Conservation (phyloP, 2,888 invertebrate genomes). For the Diogma glabrata region DNA sequence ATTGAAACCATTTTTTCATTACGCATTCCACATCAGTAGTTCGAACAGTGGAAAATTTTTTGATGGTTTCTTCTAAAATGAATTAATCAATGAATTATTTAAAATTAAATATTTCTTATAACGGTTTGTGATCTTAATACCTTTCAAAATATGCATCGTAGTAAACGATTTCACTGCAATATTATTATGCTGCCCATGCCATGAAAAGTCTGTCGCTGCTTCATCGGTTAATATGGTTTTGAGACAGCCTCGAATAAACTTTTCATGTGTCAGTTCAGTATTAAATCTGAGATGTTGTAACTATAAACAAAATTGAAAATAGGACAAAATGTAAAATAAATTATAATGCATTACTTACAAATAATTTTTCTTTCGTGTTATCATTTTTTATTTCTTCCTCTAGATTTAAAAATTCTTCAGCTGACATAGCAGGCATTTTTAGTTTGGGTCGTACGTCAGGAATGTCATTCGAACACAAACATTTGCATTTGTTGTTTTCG, state of each 20-base stretch:
- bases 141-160: slow-evolving; percentile 13
- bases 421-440: background rate
- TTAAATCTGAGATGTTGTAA: background rate
- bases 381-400: background rate
- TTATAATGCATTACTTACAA: background rate
- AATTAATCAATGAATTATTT: no score
- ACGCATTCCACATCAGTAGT: no score
- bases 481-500: background rate
- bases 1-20: no score
- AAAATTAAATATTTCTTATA: no score
- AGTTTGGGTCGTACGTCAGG: no score
- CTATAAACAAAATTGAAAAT: background rate
- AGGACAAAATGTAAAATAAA: no score
- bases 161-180: slow-evolving; percentile 11
- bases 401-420: background rate
- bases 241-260: background rate
- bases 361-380: background rate
- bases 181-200: slow-evolving; percentile 12
- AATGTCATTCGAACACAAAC: background rate
- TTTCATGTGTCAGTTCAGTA: background rate
- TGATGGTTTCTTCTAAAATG: no score
- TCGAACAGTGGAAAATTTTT: no score
- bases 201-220: slow-evolving; percentile 14
- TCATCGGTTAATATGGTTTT: slow-evolving; percentile 13
- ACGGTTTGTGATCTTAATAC: no score